Evolutionary conservation across 2,888 invertebrate species (phyloP), one percentile per base, ranked within the genome.

Genomic region (Antitype chi): DNA sequence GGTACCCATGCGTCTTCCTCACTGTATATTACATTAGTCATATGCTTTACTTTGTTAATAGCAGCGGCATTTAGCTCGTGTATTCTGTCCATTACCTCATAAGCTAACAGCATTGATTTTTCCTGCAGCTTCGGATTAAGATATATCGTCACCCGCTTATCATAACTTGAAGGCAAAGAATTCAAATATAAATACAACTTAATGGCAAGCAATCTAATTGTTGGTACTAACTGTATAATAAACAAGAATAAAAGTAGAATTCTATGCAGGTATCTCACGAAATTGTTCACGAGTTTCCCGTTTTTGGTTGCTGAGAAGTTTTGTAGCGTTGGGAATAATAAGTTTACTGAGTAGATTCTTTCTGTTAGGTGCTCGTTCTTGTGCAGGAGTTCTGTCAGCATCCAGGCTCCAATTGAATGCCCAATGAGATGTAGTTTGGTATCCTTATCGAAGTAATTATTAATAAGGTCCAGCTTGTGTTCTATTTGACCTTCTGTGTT

Each of bases 271-370:
- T 80, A 79, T 75, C 74, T 83, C 28, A 82, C 75, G 38, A 78
- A 59, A 78, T 80, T 73, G 71, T 83, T 85, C 1, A 86, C 66
- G 25, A 64, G 73, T 76, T 73, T 82, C 13, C 87, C 87, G 53
- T 82, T 87, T 70, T 70, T 76, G 49, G 85, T 82, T 49, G 70
- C 52, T 38, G 79, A 55, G 32, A 85, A 63, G 20, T 80, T 80
- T 77, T 86, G 86, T 68, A 86, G 68, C 28, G 82, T 85, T 47
- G 83, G 83, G 64, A 87, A 88, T 64, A 88, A 72, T 62, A 88
- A 80, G 67, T 85, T 80, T 43, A 86, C 68, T 20, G 86, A 85
- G 8, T 49, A 78, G 53, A 81, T 76, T 75, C 80, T 85, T 76
- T 83, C 60, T 23, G 32, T 69, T 1, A 83, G 47, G 49, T 76